These are phyloP conservation scores for Pipra filicauda DNA, from an alignment of 2,113 vertebrate species.

Conservation along the genomic window DNA sequence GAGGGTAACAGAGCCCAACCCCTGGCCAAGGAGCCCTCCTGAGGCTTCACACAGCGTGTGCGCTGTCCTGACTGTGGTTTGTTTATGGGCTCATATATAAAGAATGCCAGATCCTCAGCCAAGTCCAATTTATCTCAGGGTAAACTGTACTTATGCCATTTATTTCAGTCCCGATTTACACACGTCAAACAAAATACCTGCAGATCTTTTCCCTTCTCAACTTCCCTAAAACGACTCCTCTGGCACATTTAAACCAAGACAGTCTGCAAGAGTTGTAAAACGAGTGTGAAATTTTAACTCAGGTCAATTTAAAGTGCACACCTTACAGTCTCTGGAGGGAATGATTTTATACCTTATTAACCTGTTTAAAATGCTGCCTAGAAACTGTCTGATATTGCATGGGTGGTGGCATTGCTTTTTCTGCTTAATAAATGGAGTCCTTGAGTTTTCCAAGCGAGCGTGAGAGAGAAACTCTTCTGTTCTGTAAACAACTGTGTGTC, in stretches of 20 bases:
- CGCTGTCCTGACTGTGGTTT: background rate
- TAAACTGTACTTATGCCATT: conserved; percentile 13
- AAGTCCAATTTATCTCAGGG: conserved; percentile 41
- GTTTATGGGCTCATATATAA: background rate
- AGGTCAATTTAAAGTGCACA: conserved; percentile 4
- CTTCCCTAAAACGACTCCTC: background rate
- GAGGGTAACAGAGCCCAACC: background rate
- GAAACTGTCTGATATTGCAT: background rate
- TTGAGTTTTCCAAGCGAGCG: background rate
- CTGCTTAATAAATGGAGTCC: background rate
- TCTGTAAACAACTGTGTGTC: conserved; percentile 58
- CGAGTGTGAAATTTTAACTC: conserved; percentile 38
- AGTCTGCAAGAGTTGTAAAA: conserved; percentile 1
- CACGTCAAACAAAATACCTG: conserved; percentile 22
- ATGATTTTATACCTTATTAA: background rate
- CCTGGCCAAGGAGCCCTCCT: background rate
- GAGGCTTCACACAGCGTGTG: background rate
- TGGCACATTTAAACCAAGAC: background rate
- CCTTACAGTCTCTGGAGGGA: conserved; percentile 14
- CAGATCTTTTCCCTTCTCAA: conserved; percentile 1
- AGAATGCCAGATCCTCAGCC: conserved; percentile 23
- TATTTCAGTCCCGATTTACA: conserved; percentile 30
- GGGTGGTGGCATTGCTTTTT: background rate
- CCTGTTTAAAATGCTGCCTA: background rate
- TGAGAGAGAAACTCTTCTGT: conserved; percentile 34